Evolutionary conservation across 1,140 invertebrate genomes (phyloP), one percentile per base, ranked within the genome.

Genomic region (Sitobion miscanthi): DNA sequence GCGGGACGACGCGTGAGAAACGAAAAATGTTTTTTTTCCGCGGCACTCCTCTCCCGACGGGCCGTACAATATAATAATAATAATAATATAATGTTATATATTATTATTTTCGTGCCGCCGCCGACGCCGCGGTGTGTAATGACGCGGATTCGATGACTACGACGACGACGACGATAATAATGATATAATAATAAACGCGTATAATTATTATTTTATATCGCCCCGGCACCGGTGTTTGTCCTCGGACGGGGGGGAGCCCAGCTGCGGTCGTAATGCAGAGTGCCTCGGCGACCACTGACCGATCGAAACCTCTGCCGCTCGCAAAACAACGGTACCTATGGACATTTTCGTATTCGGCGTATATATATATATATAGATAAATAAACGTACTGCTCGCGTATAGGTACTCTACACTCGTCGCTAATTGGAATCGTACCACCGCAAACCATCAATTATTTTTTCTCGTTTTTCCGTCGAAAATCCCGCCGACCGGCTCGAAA

Each of bases 1-100:
- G n/a, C 5, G 35, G 52, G n/a, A 57, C 87, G n/a, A 57, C 87
- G 91, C 91, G 91, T 93, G 91, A 93, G 91, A 93, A 93, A 93
- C 82, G 45, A 85, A 38, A 45, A 86, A 86, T 86, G 23, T 42
- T 25, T 86, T 93, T 45, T 35, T 35, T 35, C 35, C 47, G n/a
- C 25, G 77, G 38, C 90, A 91, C 90, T 91, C 91, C 91, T 85
- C 57, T 57, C 89, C 42, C n/a, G 30, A n/a, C 47, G 49, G 49
- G 30, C 20, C 23, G 7, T 20, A 21, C 30, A 11, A 25, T 42
- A 45, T 86, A 30, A 86, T 47, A 30, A 47, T 87, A 45, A 87
- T 77, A 77, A 77, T 77, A 17, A 77, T 77, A n/a, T n/a, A n/a
- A 77, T n/a, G 62, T 77, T n/a, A 77, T 77, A 77, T 47, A 47